A percentile compares a stretch with the other conserved stretches of the same genome.
Evolutionary conservation across 1,140 invertebrate genomes (phyloP).

Genomic region (Camponotus pennsylvanicus): DNA sequence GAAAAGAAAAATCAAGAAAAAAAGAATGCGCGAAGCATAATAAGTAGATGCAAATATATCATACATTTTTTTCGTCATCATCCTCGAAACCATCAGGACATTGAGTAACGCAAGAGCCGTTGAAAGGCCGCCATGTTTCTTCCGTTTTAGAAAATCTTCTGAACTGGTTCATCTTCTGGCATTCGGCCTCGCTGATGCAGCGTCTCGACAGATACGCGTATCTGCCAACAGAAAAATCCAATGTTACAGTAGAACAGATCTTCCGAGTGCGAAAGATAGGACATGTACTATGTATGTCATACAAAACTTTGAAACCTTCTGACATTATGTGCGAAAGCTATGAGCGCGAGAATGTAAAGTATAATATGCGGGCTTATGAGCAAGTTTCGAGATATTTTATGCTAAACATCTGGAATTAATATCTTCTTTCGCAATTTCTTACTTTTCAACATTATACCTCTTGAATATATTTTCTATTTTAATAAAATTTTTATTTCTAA

Average conservation of each 20-base stretch:
- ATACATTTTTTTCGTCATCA: slow-evolving; percentile 75
- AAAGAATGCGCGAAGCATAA: neutral
- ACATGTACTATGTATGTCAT: slow-evolving; percentile 2
- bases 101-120: slow-evolving; percentile 85
- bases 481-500: slow-evolving; percentile 5
- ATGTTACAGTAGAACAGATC: neutral
- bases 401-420: neutral
- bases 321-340: neutral
- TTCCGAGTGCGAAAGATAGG: neutral
- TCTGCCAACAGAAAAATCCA: slow-evolving; percentile 65
- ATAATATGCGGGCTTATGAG: neutral
- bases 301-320: neutral
- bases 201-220: slow-evolving; percentile 85
- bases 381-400: slow-evolving; percentile 1
- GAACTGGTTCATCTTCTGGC: slow-evolving; percentile 76
- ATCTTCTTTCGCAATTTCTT: neutral
- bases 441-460: neutral
- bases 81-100: slow-evolving; percentile 87
- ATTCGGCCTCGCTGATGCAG: slow-evolving; percentile 87
- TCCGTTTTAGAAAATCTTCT: slow-evolving; percentile 65
- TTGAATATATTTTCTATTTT: neutral
- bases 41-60: slow-evolving; percentile 2
- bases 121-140: slow-evolving; percentile 82
- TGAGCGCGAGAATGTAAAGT: neutral
- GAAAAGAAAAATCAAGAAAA: neutral